phyloP scores from a whole-genome alignment of 2,888 invertebrate genomes.

The Drosophila emarginata region DNA sequence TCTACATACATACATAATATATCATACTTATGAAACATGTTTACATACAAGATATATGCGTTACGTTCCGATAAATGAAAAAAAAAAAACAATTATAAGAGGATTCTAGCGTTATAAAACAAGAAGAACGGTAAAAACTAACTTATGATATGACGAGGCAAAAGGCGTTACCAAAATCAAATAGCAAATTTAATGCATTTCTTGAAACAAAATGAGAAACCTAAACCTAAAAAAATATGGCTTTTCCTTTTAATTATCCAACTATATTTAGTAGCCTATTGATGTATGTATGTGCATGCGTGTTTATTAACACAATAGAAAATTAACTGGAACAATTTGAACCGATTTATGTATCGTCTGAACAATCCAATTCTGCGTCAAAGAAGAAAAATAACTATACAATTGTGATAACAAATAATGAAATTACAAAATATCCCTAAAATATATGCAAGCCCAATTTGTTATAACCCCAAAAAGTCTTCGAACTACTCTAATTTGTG shows the following conservation, averaged over 20 bases:
- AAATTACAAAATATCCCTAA: conserved; percentile 12
- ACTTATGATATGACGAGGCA: conserved; percentile 21
- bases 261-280: conserved; percentile 22
- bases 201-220: conserved; percentile 35
- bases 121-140: conserved; percentile 5
- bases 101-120: conserved; percentile 13
- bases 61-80: background rate
- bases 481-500: conserved; percentile 44
- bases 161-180: conserved; percentile 70
- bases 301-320: conserved; percentile 11
- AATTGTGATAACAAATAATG: conserved; percentile 62
- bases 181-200: conserved; percentile 67
- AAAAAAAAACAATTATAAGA: conserved; percentile 27
- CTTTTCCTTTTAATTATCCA: conserved; percentile 25
- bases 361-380: conserved; percentile 23
- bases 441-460: conserved; percentile 1
- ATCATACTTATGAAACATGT: conserved; percentile 14
- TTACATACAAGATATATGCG: conserved; percentile 21
- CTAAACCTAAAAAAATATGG: conserved; percentile 18
- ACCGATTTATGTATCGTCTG: conserved; percentile 38
- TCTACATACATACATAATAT: conserved; percentile 23
- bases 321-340: conserved; percentile 17
- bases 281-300: conserved; percentile 39
- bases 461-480: conserved; percentile 14
- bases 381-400: conserved; percentile 58